These are phyloP conservation scores for Zaprionus gabonicus DNA, from an alignment of 1,140 invertebrate species.

Conservation along the genomic window DNA sequence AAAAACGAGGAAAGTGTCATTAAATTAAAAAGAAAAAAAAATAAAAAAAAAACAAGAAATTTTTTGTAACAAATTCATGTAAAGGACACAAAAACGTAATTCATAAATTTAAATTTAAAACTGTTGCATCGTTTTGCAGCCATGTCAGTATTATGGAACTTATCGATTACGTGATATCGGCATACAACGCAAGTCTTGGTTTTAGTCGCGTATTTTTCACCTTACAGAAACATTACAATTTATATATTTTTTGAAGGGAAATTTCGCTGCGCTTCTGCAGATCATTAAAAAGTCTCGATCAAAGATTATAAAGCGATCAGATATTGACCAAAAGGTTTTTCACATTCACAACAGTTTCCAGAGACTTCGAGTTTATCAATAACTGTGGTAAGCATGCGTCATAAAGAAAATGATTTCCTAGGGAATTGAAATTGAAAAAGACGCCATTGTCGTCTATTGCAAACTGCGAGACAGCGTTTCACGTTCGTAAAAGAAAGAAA, in stretches of 20 bases:
- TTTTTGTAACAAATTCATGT: neutral
- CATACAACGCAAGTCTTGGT: slow-evolving; percentile 10
- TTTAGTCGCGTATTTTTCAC: slow-evolving; percentile 20
- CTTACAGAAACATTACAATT: neutral
- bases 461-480: neutral
- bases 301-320: neutral
- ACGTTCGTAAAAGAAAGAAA: neutral
- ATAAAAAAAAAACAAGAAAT: neutral
- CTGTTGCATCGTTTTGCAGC: neutral
- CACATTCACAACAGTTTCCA: neutral
- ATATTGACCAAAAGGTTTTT: neutral
- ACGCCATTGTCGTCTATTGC: neutral
- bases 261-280: neutral
- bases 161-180: slow-evolving; percentile 24
- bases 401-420: slow-evolving; percentile 1
- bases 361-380: neutral
- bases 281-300: neutral
- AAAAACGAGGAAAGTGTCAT: neutral
- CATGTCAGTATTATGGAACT: neutral
- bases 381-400: slow-evolving; percentile 9
- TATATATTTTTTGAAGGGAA: neutral
- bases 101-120: neutral
- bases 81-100: neutral
- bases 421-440: neutral
- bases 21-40: neutral